Evolutionary conservation across 1,140 invertebrate species (phyloP).

Genomic region (Colletes gigas): DNA sequence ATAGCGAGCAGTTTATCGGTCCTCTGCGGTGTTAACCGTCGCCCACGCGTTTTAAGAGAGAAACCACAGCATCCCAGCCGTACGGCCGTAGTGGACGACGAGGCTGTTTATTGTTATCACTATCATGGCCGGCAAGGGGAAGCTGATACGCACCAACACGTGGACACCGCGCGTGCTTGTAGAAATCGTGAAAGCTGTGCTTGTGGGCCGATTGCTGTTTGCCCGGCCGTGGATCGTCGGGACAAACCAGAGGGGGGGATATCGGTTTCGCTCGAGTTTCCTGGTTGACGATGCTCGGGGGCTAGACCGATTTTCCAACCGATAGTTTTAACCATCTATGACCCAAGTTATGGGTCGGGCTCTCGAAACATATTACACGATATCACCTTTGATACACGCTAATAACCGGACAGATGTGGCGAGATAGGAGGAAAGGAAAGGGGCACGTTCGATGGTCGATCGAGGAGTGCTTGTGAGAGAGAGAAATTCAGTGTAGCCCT

Average conservation of each 20-base stretch:
- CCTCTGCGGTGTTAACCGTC: conserved; percentile 71
- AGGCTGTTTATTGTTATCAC: conserved; percentile 68
- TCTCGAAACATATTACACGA: too few species aligned
- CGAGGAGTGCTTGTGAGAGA: too few species aligned
- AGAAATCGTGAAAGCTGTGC: background rate
- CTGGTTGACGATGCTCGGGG: background rate
- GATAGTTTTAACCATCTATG: too few species aligned
- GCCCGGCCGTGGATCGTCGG: background rate
- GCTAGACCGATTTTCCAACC: too few species aligned
- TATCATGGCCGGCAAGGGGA: conserved; percentile 66
- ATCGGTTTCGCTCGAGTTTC: background rate
- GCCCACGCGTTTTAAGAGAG: conserved; percentile 69
- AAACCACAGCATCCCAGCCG: conserved; percentile 47
- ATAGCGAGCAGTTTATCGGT: conserved; percentile 71
- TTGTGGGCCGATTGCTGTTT: background rate
- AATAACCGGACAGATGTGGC: too few species aligned
- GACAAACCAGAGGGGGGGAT: background rate
- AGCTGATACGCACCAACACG: conserved; percentile 68
- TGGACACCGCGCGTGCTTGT: conserved; percentile 35
- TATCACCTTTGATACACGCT: too few species aligned
- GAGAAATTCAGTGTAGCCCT: too few species aligned
- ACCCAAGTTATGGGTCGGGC: too few species aligned
- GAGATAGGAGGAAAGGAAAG: too few species aligned
- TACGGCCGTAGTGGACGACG: conserved; percentile 54
- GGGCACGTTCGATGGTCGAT: too few species aligned